Evolutionary conservation across 1,140 invertebrate genomes (phyloP).

Genomic region (Cephus cinctus): DNA sequence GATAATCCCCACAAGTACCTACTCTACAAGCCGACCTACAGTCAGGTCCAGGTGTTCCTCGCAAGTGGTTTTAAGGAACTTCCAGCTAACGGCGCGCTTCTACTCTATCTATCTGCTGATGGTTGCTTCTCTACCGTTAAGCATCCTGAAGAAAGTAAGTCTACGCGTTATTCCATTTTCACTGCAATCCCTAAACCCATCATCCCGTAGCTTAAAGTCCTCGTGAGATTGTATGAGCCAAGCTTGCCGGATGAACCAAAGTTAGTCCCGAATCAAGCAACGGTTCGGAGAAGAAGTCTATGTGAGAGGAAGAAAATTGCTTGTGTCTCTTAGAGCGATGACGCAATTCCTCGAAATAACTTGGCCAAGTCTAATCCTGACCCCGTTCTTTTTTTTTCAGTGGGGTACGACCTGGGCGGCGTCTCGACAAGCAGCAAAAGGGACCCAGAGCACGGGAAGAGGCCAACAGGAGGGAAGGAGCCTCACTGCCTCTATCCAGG

Average conservation of each 20-base stretch:
- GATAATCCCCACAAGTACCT: conserved; percentile 98
- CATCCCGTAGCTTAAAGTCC: neutral
- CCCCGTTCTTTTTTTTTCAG: conserved; percentile 61
- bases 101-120: conserved; percentile 93
- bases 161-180: conserved; percentile 6
- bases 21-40: conserved; percentile 92
- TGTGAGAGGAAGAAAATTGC: too few relatives aligned
- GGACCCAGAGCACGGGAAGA: conserved; percentile 69
- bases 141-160: conserved; percentile 87
- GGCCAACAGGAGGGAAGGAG: conserved; percentile 70
- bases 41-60: conserved; percentile 90
- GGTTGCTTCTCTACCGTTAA: conserved; percentile 86
- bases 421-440: conserved; percentile 83
- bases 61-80: conserved; percentile 94
- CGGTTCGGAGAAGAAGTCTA: too few relatives aligned
- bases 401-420: conserved; percentile 91
- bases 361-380: too few relatives aligned
- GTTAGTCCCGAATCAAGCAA: too few relatives aligned
- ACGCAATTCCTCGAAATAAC: too few relatives aligned
- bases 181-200: neutral
- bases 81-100: conserved; percentile 83
- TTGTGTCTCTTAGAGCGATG: too few relatives aligned
- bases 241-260: too few relatives aligned
- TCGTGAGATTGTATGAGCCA: too few relatives aligned
- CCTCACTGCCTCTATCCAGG: conserved; percentile 90